Evolutionary conservation across 2,113 vertebrate species (phyloP).

Genomic region (Silurus glanis): DNA sequence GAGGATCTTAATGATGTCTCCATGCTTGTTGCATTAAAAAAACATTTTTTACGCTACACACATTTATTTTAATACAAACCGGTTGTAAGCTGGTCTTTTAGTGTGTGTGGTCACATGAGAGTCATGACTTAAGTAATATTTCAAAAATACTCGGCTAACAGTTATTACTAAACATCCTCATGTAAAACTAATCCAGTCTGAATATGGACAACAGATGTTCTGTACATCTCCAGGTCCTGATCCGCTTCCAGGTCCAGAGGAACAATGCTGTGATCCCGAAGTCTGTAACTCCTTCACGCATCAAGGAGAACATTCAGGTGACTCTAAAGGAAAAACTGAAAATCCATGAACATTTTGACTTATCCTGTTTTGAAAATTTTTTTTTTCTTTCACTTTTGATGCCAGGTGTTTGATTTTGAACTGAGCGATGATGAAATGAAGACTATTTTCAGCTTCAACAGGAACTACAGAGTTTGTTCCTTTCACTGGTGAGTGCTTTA

Average conservation of each 20-base stretch:
- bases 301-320: conserved; percentile 89
- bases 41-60: background rate
- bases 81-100: background rate
- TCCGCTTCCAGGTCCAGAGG: conserved; percentile 88
- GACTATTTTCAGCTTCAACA: conserved; percentile 81
- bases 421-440: conserved; percentile 81
- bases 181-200: background rate
- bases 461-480: conserved; percentile 82
- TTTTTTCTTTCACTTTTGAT: too few species aligned
- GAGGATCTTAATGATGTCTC: background rate
- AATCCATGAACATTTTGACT: background rate
- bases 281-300: conserved; percentile 84
- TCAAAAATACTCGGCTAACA: too few species aligned
- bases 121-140: too few species aligned
- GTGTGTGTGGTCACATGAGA: background rate
- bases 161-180: too few species aligned
- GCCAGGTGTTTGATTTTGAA: conserved; percentile 90
- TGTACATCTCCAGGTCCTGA: conserved; percentile 77
- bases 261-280: conserved; percentile 90
- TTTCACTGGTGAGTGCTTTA: conserved; percentile 75
- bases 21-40: background rate
- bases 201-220: background rate
- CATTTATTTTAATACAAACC: background rate
- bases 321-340: background rate
- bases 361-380: conserved; percentile 14